Base-by-base conservation (phyloP, 2,888 invertebrate genomes). In the Caenorhabditis sp. region DNA sequence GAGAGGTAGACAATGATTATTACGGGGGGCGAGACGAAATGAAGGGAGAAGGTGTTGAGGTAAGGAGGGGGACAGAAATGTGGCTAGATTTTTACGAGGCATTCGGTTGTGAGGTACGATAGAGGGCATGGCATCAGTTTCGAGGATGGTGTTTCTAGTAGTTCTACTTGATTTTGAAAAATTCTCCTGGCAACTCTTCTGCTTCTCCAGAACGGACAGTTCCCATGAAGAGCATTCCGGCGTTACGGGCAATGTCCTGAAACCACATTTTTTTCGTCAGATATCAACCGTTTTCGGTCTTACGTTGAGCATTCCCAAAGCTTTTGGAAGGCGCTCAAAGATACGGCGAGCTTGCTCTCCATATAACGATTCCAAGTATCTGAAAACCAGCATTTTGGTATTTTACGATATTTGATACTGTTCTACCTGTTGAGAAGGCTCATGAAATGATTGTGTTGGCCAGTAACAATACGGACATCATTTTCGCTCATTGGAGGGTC, bases 341-440 rank as follows among this genome's bases (percentile, higher is more conserved):
- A 89, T 79, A 37, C 85, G 79, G 13, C 71, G 76, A 1, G 88
- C 86, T 13, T 84, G 84, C 26, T 86, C 85, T 9, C 88, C 89
- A 77, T 89, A 87, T 28, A 89, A 61, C 20, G 90, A 89, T 74
- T 89, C 89, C 76, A 90, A 76, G 62, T 90, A 90, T 67, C 90
- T 90, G 76, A 47, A 88, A 82, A 9, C n/a, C n/a, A n/a, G n/a
- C n/a, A n/a, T n/a, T n/a, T n/a, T n/a, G n/a, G 1, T 11, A 24
- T 60, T 20, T 24, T 28, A n/a, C n/a, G n/a, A 26, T 1, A 28
- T 28, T 11, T n/a, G 15, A 35, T 9, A 3, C 2, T 13, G 0
- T 2, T 5, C n/a, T 62, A 82, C 83, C 74, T 76, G 44, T 74
- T 79, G 44, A 82, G 70, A 56, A 82, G 72, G 44, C 72, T 74